Percentiles rank a stretch among this genome's conserved stretches.
phyloP scores from a whole-genome alignment of 2,888 invertebrate genomes.

The Macropis europaea region DNA sequence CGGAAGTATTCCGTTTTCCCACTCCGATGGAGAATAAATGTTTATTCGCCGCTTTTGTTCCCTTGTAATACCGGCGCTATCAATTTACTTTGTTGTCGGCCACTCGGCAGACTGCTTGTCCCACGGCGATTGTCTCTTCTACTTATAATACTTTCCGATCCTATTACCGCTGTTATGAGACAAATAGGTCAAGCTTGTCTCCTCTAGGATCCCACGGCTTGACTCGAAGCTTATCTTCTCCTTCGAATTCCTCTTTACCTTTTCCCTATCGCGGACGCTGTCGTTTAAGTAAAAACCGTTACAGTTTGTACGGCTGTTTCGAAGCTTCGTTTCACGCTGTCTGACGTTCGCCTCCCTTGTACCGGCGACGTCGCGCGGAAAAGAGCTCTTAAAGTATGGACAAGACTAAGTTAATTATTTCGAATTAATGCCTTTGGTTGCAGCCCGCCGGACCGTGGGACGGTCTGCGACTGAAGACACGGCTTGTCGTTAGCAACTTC shows the following conservation, averaged over 20 bases:
- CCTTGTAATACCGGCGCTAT: constrained; percentile 39
- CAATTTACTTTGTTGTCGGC: constrained; percentile 49
- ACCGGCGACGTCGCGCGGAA: constrained; percentile 7
- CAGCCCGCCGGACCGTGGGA: no score
- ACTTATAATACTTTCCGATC: constrained; percentile 65
- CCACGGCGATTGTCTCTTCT: constrained; percentile 69
- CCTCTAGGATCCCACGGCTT: constrained; percentile 40
- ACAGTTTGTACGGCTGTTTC: constrained; percentile 17
- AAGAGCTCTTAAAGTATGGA: constrained; percentile 25
- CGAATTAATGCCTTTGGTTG: constrained; percentile 32
- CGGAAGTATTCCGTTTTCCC: constrained; percentile 20
- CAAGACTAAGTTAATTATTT: constrained; percentile 32
- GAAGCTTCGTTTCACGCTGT: not conserved
- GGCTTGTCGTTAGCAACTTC: constrained; percentile 2
- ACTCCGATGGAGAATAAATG: not conserved
- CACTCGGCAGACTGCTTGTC: constrained; percentile 55
- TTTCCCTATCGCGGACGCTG: not conserved
- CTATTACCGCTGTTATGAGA: constrained; percentile 70
- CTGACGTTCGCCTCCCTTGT: not conserved
- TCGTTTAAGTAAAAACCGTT: constrained; percentile 20
- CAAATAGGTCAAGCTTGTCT: constrained; percentile 69
- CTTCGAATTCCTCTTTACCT: not conserved
- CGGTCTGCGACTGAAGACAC: no score
- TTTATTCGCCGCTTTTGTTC: constrained; percentile 36
- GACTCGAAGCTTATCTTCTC: constrained; percentile 41